Evolutionary conservation across 2,888 invertebrate genomes (phyloP).

Genomic region (Dryocosmus kuriphilus): DNA sequence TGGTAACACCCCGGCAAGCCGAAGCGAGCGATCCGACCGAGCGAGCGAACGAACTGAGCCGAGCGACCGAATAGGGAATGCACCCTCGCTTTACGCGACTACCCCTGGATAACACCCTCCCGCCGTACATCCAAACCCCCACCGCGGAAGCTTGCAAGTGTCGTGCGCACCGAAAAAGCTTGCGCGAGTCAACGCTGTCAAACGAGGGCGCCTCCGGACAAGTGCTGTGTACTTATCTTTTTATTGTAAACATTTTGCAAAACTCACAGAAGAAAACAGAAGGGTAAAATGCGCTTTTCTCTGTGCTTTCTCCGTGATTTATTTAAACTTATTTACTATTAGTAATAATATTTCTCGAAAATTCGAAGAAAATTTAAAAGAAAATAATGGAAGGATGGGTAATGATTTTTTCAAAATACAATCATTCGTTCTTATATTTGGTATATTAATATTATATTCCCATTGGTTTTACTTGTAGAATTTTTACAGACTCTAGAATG

Average conservation of each 20-base stretch:
- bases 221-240: constrained; percentile 24
- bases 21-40: constrained; percentile 60
- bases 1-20: constrained; percentile 73
- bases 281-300: no score
- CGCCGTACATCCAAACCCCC: constrained; percentile 51
- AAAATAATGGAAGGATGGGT: no score
- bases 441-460: no score
- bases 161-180: constrained; percentile 18
- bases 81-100: constrained; percentile 61
- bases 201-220: constrained; percentile 69
- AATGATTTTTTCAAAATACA: no score
- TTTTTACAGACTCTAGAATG: no score
- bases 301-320: no score
- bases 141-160: constrained; percentile 30
- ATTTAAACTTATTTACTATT: no score
- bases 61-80: constrained; percentile 60
- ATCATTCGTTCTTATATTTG: no score
- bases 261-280: no score
- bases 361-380: no score
- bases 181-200: constrained; percentile 51
- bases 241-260: background rate
- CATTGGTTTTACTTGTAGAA: no score
- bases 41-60: constrained; percentile 59
- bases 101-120: constrained; percentile 63
- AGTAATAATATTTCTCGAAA: no score